These are phyloP conservation scores for Heteromyza rotundicornis DNA, from an alignment of 2,888 invertebrate genomes.

Conservation along the genomic window DNA sequence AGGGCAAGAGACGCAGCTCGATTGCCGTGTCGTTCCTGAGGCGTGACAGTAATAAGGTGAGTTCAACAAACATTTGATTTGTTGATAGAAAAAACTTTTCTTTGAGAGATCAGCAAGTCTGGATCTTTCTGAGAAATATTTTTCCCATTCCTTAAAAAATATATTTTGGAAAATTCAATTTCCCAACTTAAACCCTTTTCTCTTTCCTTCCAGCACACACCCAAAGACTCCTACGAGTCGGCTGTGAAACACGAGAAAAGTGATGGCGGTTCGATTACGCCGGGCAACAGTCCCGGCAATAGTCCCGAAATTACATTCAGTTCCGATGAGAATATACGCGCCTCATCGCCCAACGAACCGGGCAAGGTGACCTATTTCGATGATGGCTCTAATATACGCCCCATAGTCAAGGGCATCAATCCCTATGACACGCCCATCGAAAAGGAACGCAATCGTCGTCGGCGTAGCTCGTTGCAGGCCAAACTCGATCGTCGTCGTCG, in stretches of 20 bases:
- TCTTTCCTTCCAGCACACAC: conserved; percentile 42
- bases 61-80: too few species aligned
- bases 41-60: conserved; percentile 59
- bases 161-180: neutral
- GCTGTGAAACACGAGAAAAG: conserved; percentile 60
- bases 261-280: conserved; percentile 51
- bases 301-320: conserved; percentile 53
- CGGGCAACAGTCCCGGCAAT: conserved; percentile 30
- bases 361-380: conserved; percentile 54
- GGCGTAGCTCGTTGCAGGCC: conserved; percentile 60
- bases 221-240: conserved; percentile 60
- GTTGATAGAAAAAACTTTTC: too few species aligned
- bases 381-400: conserved; percentile 48
- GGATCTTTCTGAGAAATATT: too few species aligned
- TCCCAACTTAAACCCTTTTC: neutral
- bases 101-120: too few species aligned
- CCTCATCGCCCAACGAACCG: conserved; percentile 56
- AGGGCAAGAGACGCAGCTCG: conserved; percentile 63
- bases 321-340: conserved; percentile 55
- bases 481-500: conserved; percentile 61
- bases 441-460: conserved; percentile 58
- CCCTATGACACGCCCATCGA: conserved; percentile 43
- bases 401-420: conserved; percentile 46
- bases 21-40: conserved; percentile 61
- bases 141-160: too few species aligned